A percentile compares a stretch with the other conserved stretches of the same genome.
phyloP scores from a whole-genome alignment of 2,888 invertebrate species.

The Steromphala cineraria region DNA sequence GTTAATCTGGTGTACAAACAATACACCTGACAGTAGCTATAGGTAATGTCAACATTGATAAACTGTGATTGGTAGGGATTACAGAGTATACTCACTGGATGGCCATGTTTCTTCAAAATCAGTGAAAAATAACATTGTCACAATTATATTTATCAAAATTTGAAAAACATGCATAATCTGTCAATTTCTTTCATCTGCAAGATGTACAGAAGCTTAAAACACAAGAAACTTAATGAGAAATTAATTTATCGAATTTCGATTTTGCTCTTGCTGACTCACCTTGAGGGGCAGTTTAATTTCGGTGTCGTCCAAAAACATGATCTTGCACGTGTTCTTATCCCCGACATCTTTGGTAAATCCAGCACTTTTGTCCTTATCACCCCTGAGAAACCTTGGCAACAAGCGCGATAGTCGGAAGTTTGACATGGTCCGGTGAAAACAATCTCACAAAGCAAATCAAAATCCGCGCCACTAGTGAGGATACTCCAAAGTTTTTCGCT shows the following conservation, averaged over 20 bases:
- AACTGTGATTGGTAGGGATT: too few species aligned
- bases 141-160: background rate
- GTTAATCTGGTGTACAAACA: too few species aligned
- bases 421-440: constrained; percentile 8
- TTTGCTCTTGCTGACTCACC: constrained; percentile 43
- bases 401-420: constrained; percentile 53
- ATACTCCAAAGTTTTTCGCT: background rate
- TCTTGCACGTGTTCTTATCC: constrained; percentile 36
- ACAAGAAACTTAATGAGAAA: background rate
- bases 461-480: constrained; percentile 25
- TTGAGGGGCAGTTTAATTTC: constrained; percentile 58
- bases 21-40: too few species aligned
- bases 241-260: background rate
- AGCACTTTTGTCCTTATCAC: constrained; percentile 47
- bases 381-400: constrained; percentile 62
- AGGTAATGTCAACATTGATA: too few species aligned
- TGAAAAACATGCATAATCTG: background rate
- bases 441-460: constrained; percentile 22
- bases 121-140: background rate
- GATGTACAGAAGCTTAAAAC: background rate
- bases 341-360: constrained; percentile 20
- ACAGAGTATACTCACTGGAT: background rate
- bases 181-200: background rate
- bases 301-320: constrained; percentile 66
- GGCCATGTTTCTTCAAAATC: background rate